These are phyloP conservation scores for Dasysyrphus tricinctus DNA, from an alignment of 2,888 invertebrate species.

Conservation along the genomic window DNA sequence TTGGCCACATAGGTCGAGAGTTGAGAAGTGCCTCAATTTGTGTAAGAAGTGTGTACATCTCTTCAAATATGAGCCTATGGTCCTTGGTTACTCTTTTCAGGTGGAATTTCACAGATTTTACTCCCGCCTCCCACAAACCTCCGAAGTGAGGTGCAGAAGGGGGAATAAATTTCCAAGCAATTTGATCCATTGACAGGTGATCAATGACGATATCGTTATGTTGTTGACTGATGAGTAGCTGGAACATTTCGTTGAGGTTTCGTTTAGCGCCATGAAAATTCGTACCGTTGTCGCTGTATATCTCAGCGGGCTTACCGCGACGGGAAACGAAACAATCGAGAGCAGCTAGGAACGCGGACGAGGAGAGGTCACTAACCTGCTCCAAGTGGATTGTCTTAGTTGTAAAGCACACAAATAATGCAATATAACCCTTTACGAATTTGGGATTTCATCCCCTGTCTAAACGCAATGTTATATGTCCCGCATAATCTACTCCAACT, in stretches of 20 bases:
- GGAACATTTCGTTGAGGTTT: conserved; percentile 13
- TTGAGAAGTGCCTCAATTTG: conserved; percentile 19
- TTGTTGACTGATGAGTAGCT: conserved; percentile 9
- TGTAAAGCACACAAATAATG: conserved; percentile 21
- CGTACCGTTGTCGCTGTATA: conserved; percentile 9
- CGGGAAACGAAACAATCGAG: not conserved
- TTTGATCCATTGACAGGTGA: conserved; percentile 3
- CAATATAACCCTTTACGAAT: not conserved
- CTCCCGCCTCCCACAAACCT: not conserved
- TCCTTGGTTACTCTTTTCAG: not conserved
- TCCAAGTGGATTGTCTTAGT: not conserved
- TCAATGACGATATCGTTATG: not conserved
- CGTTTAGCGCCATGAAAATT: conserved; percentile 2
- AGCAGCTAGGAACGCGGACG: not conserved
- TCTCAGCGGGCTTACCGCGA: conserved; percentile 6
- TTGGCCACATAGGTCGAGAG: conserved; percentile 39
- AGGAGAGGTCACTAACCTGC: conserved; percentile 21
- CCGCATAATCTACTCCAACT: conserved; percentile 13
- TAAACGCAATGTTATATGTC: not conserved
- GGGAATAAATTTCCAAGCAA: conserved; percentile 19
- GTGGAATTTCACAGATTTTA: not conserved
- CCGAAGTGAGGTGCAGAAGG: conserved; percentile 22
- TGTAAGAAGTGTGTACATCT: conserved; percentile 9
- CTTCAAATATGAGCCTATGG: conserved; percentile 14
- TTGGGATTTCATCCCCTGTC: conserved; percentile 19